Base-by-base conservation (phyloP, 30 jellyfish, hydroid and myxozoan genomes). In the Kudoa iwatai region DNA sequence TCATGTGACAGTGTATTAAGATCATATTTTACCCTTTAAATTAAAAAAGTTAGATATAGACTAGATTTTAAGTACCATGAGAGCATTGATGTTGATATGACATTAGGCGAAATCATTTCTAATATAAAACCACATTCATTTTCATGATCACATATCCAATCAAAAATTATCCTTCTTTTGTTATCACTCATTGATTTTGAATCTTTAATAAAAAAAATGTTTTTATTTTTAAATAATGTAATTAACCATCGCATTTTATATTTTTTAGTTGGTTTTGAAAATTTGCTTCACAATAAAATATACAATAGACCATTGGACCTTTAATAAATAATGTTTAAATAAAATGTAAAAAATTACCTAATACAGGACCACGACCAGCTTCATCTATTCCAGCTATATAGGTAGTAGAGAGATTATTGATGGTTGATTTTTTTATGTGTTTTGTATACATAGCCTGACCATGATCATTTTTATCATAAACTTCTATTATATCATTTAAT, bases 341-440 rank as follows among this genome's bases (percentile, higher is more conserved):
- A 20, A 21, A 49, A 49, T 24, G 58, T 2, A 6, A 0, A 3
- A 7, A 4, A 81, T 48, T 49, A 81, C 99, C 99, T 7, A 81
- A 53, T 17, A 81, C 89, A 3, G 89, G 89, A 6, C 99, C 99
- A 44, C 99, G 48, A 11, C 99, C 99, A 24, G 89, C 99, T 39
- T 81, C 99, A 43, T 81, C 99, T 10, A 81, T 81, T 4, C 99
- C 99, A n/a, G n/a, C n/a, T n/a, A n/a, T n/a, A n/a, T n/a, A n/a
- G n/a, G n/a, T n/a, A n/a, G n/a, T n/a, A n/a, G n/a, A n/a, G n/a
- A n/a, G n/a, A n/a, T n/a, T n/a, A n/a, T n/a, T n/a, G n/a, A n/a
- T n/a, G n/a, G n/a, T n/a, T n/a, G n/a, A n/a, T n/a, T n/a, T n/a
- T n/a, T n/a, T n/a, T n/a, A n/a, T n/a, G n/a, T n/a, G n/a, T n/a